A percentile compares a stretch with the other conserved stretches of the same genome.
Conservation (phyloP, 2,797 vertebrate species). For the Rhodeus uyekii region DNA sequence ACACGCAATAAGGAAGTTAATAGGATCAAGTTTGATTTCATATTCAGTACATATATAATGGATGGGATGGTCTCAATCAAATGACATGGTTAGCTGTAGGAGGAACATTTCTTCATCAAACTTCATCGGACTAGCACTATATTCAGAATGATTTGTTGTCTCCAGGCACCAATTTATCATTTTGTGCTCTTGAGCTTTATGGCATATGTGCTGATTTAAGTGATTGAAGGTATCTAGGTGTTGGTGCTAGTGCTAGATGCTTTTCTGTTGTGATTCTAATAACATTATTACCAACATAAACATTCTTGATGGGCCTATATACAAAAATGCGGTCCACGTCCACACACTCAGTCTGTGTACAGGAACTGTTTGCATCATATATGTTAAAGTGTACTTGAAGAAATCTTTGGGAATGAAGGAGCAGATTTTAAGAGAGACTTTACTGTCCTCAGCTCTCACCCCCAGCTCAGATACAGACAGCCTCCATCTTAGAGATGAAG, state of each 20-base stretch:
- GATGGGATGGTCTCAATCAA: background rate
- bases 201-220: background rate
- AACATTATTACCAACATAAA: background rate
- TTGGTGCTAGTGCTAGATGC: background rate
- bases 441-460: conserved; percentile 62
- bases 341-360: background rate
- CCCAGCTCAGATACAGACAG: conserved; percentile 63
- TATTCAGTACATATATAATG: background rate
- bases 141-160: conserved; percentile 62
- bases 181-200: conserved; percentile 72
- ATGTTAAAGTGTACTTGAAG: conserved; percentile 8
- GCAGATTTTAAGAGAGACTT: conserved; percentile 64
- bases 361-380: background rate
- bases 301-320: background rate
- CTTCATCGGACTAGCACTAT: too few species aligned
- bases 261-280: background rate
- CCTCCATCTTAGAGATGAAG: conserved; percentile 61
- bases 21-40: background rate
- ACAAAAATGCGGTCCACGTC: background rate
- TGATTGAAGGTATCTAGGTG: background rate
- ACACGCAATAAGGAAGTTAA: background rate
- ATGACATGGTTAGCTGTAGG: background rate
- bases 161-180: conserved; percentile 74
- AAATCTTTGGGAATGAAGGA: conserved; percentile 53
- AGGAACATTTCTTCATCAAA: background rate